phyloP scores from a whole-genome alignment of 1,140 invertebrate genomes.

The Monochamus saltuarius region DNA sequence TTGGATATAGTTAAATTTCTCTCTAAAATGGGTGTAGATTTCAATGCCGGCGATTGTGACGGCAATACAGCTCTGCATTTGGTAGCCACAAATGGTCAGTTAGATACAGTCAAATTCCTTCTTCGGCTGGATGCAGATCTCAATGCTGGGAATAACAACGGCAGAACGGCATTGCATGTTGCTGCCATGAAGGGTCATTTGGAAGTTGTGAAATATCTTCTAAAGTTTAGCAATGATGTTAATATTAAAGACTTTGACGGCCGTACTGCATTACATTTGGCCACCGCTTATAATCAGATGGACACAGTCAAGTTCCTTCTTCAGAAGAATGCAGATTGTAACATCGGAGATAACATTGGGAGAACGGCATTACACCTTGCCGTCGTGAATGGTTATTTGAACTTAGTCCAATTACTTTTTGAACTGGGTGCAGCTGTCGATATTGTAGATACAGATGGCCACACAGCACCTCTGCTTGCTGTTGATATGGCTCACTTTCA shows the following conservation, averaged over 20 bases:
- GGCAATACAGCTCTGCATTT: slow-evolving; percentile 31
- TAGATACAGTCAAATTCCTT: slow-evolving; percentile 29
- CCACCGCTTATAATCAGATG: slow-evolving; percentile 65
- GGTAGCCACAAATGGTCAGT: slow-evolving; percentile 28
- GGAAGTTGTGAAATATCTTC: slow-evolving; percentile 46
- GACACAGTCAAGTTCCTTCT: slow-evolving; percentile 53
- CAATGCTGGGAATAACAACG: slow-evolving; percentile 23
- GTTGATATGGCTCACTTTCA: slow-evolving; percentile 45
- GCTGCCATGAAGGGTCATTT: slow-evolving; percentile 76
- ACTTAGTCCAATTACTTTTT: slow-evolving; percentile 43
- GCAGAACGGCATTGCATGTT: slow-evolving; percentile 46
- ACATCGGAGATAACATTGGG: slow-evolving; percentile 19
- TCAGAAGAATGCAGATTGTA: slow-evolving; percentile 17
- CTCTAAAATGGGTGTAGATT: slow-evolving; percentile 17
- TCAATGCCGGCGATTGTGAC: slow-evolving; percentile 18
- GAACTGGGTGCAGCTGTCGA: slow-evolving; percentile 27
- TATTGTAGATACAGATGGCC: slow-evolving; percentile 8
- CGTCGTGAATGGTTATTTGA: slow-evolving; percentile 53
- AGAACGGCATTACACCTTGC: slow-evolving; percentile 56
- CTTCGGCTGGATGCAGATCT: slow-evolving; percentile 28
- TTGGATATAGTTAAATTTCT: slow-evolving; percentile 21
- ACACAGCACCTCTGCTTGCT: slow-evolving; percentile 51
- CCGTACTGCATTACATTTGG: slow-evolving; percentile 32
- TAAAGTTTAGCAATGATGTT: slow-evolving; percentile 25
- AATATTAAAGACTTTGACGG: slow-evolving; percentile 26